Conservation (phyloP, 2,888 invertebrate genomes). For the Apodemia hepburni region DNA sequence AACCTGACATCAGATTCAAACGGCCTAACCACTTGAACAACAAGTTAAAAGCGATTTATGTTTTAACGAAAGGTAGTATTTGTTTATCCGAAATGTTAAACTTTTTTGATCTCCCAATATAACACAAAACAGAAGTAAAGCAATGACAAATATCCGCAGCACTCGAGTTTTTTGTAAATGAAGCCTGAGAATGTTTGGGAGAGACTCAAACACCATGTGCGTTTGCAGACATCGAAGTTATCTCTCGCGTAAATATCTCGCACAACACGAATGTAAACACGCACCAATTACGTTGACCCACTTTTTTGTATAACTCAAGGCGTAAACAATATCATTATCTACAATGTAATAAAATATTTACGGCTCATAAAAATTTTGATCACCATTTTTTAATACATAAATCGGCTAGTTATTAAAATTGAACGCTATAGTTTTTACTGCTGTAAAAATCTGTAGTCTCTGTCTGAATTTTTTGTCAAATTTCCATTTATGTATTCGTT, state of each 20-base stretch:
- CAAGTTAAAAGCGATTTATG: not conserved
- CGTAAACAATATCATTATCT: not conserved
- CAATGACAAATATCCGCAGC: slow-evolving; percentile 18
- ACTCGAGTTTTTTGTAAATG: slow-evolving; percentile 19
- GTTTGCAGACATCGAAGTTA: slow-evolving; percentile 12
- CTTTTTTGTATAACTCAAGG: not conserved
- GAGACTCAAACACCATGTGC: not conserved
- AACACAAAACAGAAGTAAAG: slow-evolving; percentile 23
- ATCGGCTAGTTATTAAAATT: too few species aligned
- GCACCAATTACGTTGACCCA: not conserved
- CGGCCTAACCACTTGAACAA: not conserved
- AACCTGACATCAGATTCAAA: too few species aligned
- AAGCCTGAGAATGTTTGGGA: slow-evolving; percentile 13
- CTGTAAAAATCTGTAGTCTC: too few species aligned
- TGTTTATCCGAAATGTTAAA: not conserved
- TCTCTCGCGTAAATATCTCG: slow-evolving; percentile 15
- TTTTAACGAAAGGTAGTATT: slow-evolving; percentile 2
- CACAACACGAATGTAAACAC: slow-evolving; percentile 9
- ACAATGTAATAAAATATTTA: not conserved
- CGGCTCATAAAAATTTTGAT: not conserved
- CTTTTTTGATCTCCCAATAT: slow-evolving; percentile 13
- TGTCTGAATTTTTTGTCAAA: too few species aligned
- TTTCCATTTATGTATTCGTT: too few species aligned
- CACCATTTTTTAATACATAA: too few species aligned
- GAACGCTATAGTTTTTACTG: too few species aligned